Percentiles rank a stretch among this genome's conserved stretches.
Evolutionary conservation across 2,797 vertebrate species (phyloP).

Genomic region (Falco peregrinus): DNA sequence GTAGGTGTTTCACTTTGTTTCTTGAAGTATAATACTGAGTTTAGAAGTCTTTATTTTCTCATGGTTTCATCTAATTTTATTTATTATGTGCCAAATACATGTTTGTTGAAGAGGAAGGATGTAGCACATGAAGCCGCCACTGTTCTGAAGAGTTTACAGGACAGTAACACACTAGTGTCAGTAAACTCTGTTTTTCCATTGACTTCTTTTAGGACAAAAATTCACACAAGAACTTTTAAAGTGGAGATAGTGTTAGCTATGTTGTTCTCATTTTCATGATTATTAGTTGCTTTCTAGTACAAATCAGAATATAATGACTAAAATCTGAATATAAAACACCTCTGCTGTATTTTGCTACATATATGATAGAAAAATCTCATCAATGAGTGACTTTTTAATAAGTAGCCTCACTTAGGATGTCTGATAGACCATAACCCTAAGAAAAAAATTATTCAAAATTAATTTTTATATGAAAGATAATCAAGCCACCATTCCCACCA

Average conservation of each 20-base stretch:
- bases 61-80: background rate
- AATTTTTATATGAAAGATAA: background rate
- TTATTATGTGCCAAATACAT: background rate
- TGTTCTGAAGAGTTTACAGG: background rate
- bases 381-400: background rate
- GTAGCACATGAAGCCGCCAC: background rate
- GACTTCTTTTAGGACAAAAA: background rate
- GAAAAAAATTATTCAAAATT: background rate
- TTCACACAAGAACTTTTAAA: background rate
- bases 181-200: background rate
- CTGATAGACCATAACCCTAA: background rate
- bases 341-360: background rate
- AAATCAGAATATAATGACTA: background rate
- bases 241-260: background rate
- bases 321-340: background rate
- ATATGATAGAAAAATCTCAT: background rate
- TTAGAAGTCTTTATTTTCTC: conserved; percentile 5
- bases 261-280: background rate
- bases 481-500: background rate
- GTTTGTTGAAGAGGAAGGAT: background rate
- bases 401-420: background rate
- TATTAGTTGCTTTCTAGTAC: background rate
- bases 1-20: background rate
- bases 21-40: background rate
- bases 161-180: background rate